phyloP scores from a whole-genome alignment of 2,888 invertebrate genomes.

The Hoplodrina blanda region DNA sequence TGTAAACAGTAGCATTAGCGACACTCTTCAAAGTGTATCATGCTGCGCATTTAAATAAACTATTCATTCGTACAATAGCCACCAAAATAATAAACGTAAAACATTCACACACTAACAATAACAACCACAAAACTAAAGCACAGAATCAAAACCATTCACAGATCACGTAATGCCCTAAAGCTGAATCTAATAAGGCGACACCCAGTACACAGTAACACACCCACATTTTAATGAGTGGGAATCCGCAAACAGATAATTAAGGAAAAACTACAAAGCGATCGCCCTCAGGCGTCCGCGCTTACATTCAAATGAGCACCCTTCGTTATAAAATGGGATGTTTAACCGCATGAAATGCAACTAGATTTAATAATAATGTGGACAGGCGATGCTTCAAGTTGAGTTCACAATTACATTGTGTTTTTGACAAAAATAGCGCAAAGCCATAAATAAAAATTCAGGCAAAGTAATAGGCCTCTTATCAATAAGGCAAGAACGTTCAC shows the following conservation, averaged over 20 bases:
- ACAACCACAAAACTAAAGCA: conserved; percentile 64
- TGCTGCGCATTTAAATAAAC: not conserved
- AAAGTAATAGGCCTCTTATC: not conserved
- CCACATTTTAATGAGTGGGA: conserved; percentile 82
- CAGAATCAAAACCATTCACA: conserved; percentile 65
- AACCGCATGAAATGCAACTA: conserved; percentile 71
- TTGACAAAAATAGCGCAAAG: not conserved
- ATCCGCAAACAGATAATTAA: conserved; percentile 84
- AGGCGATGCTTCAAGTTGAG: conserved; percentile 9
- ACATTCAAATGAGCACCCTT: conserved; percentile 87
- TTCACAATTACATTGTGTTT: not conserved
- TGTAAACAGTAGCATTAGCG: no score
- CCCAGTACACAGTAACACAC: conserved; percentile 71
- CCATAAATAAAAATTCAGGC: not conserved
- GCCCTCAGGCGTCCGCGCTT: conserved; percentile 79
- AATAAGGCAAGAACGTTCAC: not conserved
- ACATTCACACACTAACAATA: conserved; percentile 55
- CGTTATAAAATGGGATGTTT: conserved; percentile 72
- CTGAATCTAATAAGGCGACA: conserved; percentile 82
- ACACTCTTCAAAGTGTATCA: not conserved
- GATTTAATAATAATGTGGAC: conserved; percentile 58
- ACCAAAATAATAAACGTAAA: conserved; percentile 33
- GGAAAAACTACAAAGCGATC: conserved; percentile 86
- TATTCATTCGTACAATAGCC: conserved; percentile 4
- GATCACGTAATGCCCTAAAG: conserved; percentile 83